Base-by-base conservation (phyloP, 2,113 vertebrate species). In the Dipodomys spectabilis region DNA sequence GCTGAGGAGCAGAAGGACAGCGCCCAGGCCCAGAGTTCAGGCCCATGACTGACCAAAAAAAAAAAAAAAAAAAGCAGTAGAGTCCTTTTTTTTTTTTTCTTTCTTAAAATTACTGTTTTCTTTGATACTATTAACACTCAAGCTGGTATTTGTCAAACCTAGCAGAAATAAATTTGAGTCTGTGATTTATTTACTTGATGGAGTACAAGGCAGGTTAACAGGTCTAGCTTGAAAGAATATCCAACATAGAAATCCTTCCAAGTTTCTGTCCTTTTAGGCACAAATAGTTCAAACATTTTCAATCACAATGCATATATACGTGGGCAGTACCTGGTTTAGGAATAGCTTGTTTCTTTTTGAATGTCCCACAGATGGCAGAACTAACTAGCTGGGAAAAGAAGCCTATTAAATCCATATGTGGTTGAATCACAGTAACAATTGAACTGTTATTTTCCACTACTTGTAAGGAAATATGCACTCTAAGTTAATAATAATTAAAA, bases 281-380 rank as follows among this genome's bases (percentile, higher is more conserved):
- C 88, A 91, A 91, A 73, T 77, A 79, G 39, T 84, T 86, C 0
- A 1, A 95, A 95, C 72, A 16, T 10, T 78, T 94, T 95, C 67
- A 89, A 75, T 94, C 32, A 79, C 23, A 82, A 44, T 1, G 27
- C 19, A 45, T 57, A 57, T 18, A 39, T 88, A 89, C 82, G 62
- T 90, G 19, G 82, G 32, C 18, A 82, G 28, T 69, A 90, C 18
- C 20, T 88, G 25, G 35, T 88, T 90, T 90, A 78, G 79, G 78
- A 95, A 75, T 85, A 71, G 74, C 19, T 95, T 97, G 49, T 82
- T 94, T 94, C 62, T 78, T 96, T 88, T 81, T 78, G 28, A 87
- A 83, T 94, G 62, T 93, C 62, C 77, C 49, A 90, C 69, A 92
- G 93, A 87, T 92, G 85, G 84, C n/a, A 85, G 44, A 96, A 94